Base-by-base conservation (phyloP, 2,113 vertebrate genomes). In the Centropus bengalensis region DNA sequence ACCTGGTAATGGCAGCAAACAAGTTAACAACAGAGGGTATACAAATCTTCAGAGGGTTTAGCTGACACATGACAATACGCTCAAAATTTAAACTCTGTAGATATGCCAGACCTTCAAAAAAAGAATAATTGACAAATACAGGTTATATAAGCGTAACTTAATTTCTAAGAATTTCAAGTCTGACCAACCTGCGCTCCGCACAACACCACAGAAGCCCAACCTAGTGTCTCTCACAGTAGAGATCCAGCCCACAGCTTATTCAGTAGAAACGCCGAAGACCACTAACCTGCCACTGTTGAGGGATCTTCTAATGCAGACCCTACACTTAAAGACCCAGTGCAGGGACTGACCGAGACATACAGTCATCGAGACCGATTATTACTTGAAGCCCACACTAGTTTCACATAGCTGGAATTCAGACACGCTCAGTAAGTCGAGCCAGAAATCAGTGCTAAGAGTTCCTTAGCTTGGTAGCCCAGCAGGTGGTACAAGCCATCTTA, bases 31-130 rank as follows among this genome's bases (percentile, higher is more conserved):
- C 98, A 1, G 98, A 97, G 1, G 99, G 98, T 89, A 99, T 97
- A 91, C 99, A 99, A 40, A 99, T 98, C 97, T 99, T 99, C 84
- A 99, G 97, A 4, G 99, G 99, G 88, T 99, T 99, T n/a, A 99
- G 97, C 92, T 99, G 99, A 82, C 98, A 99, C 98, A 99, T 99
- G 49, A 99, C 98, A 26, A 99, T 97, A 28, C 99, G 98, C 89
- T 99, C 99, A 91, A 99, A 98, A 96, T 99, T 99, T 52, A 99
- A 98, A 93, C 97, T 98, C 93, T 99, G 99, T 67, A 99, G 98
- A 66, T 99, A 99, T 1, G 97, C 94, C 90, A 99, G 96, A 85
- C 99, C 99, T 99, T 95, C 64, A 91, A 92, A 93, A 84, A 23
- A 92, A 93, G 36, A 85, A 88, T 14, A 83, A 21, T 24, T 28